Percentiles rank a stretch among this genome's conserved stretches.
Evolutionary conservation across 2,113 vertebrate species (phyloP).

Genomic region (Cyprinus carpio): DNA sequence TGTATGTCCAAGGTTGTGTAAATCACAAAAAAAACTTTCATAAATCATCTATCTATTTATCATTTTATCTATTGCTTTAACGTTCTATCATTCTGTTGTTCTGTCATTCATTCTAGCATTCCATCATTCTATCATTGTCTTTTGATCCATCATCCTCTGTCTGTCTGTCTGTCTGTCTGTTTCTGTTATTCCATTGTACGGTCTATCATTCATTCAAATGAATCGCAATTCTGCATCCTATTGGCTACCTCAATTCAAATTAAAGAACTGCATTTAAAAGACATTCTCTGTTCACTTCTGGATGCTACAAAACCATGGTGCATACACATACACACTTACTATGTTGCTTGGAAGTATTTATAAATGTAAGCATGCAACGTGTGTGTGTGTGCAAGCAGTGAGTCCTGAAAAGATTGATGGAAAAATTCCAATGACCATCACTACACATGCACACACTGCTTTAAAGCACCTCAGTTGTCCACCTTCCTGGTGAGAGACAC

Average conservation of each 20-base stretch:
- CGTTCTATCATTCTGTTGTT: too few relatives aligned
- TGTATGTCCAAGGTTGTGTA: not conserved
- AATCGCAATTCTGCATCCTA: not conserved
- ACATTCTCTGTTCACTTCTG: not conserved
- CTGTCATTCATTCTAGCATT: too few relatives aligned
- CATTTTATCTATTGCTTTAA: too few relatives aligned
- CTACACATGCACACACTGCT: slow-evolving; percentile 19
- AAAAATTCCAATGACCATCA: slow-evolving; percentile 58
- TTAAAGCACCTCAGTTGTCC: slow-evolving; percentile 50
- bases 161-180: too few relatives aligned
- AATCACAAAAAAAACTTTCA: not conserved
- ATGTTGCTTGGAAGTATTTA: not conserved
- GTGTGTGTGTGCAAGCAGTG: slow-evolving; percentile 7
- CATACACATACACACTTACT: not conserved
- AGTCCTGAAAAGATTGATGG: slow-evolving; percentile 66
- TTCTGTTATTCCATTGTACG: too few relatives aligned
- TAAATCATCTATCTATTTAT: not conserved
- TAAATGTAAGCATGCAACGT: not conserved
- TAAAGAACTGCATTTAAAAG: not conserved
- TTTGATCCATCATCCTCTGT: too few relatives aligned
- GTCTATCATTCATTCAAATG: not conserved
- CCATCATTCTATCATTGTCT: too few relatives aligned
- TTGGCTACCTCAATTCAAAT: not conserved
- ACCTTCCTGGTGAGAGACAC: slow-evolving; percentile 25
- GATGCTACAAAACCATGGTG: not conserved